phyloP scores from a whole-genome alignment of 2,888 invertebrate species.

The Pollenia labialis region DNA sequence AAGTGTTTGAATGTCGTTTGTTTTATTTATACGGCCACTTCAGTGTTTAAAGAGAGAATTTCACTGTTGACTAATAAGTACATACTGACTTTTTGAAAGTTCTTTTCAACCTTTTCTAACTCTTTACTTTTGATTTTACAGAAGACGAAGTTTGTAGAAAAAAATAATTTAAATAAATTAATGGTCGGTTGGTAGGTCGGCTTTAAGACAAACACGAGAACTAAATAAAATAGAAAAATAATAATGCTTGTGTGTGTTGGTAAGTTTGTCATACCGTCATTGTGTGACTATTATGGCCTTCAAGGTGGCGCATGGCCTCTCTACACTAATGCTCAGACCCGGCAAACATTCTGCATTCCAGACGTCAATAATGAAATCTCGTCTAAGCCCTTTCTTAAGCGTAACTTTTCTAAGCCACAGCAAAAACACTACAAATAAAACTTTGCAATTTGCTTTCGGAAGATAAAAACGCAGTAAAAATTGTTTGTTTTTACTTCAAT shows the following conservation, averaged over 20 bases:
- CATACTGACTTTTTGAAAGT: slow-evolving; percentile 36
- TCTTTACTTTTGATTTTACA: slow-evolving; percentile 21
- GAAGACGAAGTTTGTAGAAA: slow-evolving; percentile 23
- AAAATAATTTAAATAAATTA: slow-evolving; percentile 44
- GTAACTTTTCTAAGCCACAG: too few relatives aligned
- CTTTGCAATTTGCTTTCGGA: too few relatives aligned
- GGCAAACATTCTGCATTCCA: background rate
- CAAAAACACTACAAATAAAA: too few relatives aligned
- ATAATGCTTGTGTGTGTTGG: background rate
- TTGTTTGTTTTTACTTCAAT: too few relatives aligned
- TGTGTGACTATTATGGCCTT: slow-evolving; percentile 41
- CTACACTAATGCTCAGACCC: too few relatives aligned
- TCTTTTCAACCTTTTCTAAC: slow-evolving; percentile 3
- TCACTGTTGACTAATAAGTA: slow-evolving; percentile 59
- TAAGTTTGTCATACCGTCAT: background rate
- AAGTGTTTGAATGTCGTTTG: slow-evolving; percentile 1
- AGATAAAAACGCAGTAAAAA: too few relatives aligned
- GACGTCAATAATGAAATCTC: too few relatives aligned
- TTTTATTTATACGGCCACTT: slow-evolving; percentile 35
- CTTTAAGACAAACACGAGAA: slow-evolving; percentile 2
- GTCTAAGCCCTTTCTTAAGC: too few relatives aligned
- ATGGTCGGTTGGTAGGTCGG: slow-evolving; percentile 16
- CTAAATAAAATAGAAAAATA: background rate
- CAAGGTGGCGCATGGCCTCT: slow-evolving; percentile 54
- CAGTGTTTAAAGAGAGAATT: slow-evolving; percentile 25